These are phyloP conservation scores for Anastatus disparis DNA, from an alignment of 1,140 invertebrate species.

Conservation along the genomic window DNA sequence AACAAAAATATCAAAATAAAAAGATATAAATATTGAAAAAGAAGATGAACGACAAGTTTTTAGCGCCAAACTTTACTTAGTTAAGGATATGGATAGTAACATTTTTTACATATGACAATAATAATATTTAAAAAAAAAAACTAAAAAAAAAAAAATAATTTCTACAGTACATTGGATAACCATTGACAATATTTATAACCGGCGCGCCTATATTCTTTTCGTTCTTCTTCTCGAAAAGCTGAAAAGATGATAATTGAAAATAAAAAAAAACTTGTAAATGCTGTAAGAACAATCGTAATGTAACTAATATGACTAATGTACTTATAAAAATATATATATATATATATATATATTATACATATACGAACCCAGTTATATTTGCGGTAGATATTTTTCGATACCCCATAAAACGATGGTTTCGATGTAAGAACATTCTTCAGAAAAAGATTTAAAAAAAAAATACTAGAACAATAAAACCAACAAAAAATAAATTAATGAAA, in stretches of 20 bases:
- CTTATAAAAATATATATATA: slow-evolving; percentile 20
- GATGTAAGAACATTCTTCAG: slow-evolving; percentile 9
- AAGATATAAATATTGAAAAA: background rate
- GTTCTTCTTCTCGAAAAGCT: slow-evolving; percentile 17
- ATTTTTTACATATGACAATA: slow-evolving; percentile 34
- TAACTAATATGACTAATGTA: slow-evolving; percentile 38
- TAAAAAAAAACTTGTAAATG: slow-evolving; percentile 26
- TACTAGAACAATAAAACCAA: background rate
- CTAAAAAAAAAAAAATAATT: too few species aligned
- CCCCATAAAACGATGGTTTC: slow-evolving; percentile 20
- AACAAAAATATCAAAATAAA: too few species aligned
- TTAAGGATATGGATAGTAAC: too few species aligned
- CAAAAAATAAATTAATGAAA: slow-evolving; percentile 8
- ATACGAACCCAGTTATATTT: slow-evolving; percentile 26
- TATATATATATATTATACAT: slow-evolving; percentile 15
- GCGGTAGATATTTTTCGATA: slow-evolving; percentile 39
- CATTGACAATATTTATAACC: background rate
- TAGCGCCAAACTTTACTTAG: slow-evolving; percentile 15
- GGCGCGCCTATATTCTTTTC: background rate
- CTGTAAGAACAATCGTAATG: slow-evolving; percentile 40
- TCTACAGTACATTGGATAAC: background rate
- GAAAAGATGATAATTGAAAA: background rate
- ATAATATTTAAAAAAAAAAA: too few species aligned
- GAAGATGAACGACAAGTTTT: slow-evolving; percentile 29
- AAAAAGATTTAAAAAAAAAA: too few species aligned